Conservation (phyloP, 2,797 vertebrate genomes). For the Chelonia mydas region DNA sequence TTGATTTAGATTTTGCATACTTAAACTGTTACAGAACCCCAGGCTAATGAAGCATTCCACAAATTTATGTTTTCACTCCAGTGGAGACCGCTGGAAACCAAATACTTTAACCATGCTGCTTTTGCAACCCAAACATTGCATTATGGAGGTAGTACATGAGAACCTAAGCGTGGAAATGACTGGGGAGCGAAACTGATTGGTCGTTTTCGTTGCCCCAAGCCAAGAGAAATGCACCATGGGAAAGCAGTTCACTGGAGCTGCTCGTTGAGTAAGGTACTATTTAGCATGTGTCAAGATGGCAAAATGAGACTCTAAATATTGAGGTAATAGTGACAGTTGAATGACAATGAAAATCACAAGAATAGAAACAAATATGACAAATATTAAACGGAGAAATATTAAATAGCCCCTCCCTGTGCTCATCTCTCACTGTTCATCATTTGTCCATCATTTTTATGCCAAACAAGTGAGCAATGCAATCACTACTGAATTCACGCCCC, state of each 20-base stretch:
- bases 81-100: not conserved
- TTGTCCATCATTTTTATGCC: not conserved
- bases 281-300: not conserved
- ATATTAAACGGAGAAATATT: not conserved
- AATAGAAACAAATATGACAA: not conserved
- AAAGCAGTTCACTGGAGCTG: not conserved
- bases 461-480: slow-evolving; percentile 30
- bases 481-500: slow-evolving; percentile 35
- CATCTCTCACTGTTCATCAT: not conserved
- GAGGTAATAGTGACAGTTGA: not conserved
- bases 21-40: not conserved
- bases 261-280: not conserved
- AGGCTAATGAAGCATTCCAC: not conserved
- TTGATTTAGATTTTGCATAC: not conserved
- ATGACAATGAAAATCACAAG: not conserved
- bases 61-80: not conserved
- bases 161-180: not conserved
- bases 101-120: not conserved
- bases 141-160: accelerated
- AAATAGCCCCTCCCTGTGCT: not conserved
- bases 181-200: not conserved
- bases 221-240: not conserved
- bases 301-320: not conserved
- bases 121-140: not conserved
- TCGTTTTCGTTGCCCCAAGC: not conserved